Evolutionary conservation across 2,797 vertebrate genomes (phyloP), one percentile per base, ranked within the genome.

Genomic region (Argya squamiceps): DNA sequence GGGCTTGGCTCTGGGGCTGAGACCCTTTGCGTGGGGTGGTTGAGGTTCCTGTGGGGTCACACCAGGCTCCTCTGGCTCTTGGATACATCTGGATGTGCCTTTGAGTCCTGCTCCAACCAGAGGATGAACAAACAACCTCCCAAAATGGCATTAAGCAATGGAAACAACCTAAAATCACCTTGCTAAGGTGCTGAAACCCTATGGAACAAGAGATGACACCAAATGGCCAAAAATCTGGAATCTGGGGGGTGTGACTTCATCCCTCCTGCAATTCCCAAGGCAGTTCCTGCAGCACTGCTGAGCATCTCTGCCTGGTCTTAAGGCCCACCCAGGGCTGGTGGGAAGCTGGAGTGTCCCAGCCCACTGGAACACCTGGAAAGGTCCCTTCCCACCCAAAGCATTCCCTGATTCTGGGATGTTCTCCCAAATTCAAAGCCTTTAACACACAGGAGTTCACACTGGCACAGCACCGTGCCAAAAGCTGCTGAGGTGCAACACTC

Each of bases 1-100:
- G 68, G 67, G 50, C 29, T n/a, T 22, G 49, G n/a, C 16, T 5
- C 7, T 13, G 9, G 24, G n/a, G 41, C 84, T 23, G 8, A 47
- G 29, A 63, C 6, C 41, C 49, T 63, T 6, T 13, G 80, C 29
- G 18, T 22, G 47, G 19, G 47, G 15, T 18, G 47, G 19, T 2
- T 26, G 2, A 37, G 24, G 39, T 0, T 76, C 21, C 60, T 4
- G 1, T 6, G 55, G 37, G 19, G 36, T 7, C 3, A 1, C 2
- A 59, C 6, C 67, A 43, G 32, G 39, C 36, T 80, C 29, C 58
- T 27, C 34, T 10, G 27, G 13, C 24, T 29, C 81, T 43, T 3
- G 3, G 39, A 10, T 2, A 0, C 1, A 1, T 2, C 23, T 24
- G 44, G 52, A 18, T 43, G 36, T 7, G 39, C 50, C 16, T 64